Percentiles rank a stretch among this genome's conserved stretches.
Evolutionary conservation across 1,140 invertebrate species (phyloP).

Genomic region (Aplysia californica): DNA sequence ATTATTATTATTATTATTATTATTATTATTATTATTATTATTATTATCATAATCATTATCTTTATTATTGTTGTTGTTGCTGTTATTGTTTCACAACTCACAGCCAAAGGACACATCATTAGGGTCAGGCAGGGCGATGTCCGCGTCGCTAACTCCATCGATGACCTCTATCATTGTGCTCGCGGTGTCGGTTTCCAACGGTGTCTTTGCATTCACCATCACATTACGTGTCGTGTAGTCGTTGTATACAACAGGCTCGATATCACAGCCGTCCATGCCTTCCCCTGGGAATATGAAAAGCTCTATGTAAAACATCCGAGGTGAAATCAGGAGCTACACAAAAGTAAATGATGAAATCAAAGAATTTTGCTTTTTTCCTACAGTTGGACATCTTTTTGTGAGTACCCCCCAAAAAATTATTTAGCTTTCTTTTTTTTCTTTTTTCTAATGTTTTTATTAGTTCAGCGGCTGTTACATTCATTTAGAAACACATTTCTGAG

Average conservation of each 20-base stretch:
- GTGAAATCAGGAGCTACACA: not conserved
- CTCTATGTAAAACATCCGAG: not conserved
- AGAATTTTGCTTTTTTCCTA: not conserved
- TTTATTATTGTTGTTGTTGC: not conserved
- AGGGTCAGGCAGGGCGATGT: slow-evolving; percentile 28
- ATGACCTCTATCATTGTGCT: slow-evolving; percentile 44
- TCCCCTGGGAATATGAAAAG: slow-evolving; percentile 27
- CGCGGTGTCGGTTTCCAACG: slow-evolving; percentile 36
- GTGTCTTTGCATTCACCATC: slow-evolving; percentile 41
- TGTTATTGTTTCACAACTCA: slow-evolving; percentile 19
- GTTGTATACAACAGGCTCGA: slow-evolving; percentile 38
- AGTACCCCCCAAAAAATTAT: no score
- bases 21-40: slow-evolving; percentile 5
- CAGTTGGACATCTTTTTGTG: not conserved
- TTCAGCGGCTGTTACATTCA: no score
- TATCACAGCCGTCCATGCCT: slow-evolving; percentile 46
- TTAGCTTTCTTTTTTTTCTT: not conserved
- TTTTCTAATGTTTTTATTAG: not conserved
- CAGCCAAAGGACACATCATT: not conserved
- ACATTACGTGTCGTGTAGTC: slow-evolving; percentile 36
- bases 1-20: not conserved
- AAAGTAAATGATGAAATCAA: not conserved
- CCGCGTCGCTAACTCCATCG: slow-evolving; percentile 35
- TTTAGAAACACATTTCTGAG: no score
- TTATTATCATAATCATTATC: slow-evolving; percentile 1